phyloP scores from a whole-genome alignment of 2,888 invertebrate species.

The Torymus tubicola region DNA sequence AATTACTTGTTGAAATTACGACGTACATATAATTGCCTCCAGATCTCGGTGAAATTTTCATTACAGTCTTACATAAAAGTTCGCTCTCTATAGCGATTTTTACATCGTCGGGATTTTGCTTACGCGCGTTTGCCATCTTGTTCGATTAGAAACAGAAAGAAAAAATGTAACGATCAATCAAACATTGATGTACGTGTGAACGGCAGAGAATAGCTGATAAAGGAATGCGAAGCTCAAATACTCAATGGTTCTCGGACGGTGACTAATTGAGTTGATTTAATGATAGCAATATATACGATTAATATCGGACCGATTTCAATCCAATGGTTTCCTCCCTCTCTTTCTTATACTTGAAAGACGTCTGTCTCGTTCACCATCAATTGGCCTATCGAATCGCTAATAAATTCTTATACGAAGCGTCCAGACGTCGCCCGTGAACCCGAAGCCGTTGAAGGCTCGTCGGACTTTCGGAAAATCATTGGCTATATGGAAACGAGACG shows the following conservation, averaged over 20 bases:
- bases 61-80: too few species aligned
- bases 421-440: constrained; percentile 21
- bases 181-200: constrained; percentile 49
- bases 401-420: constrained; percentile 58
- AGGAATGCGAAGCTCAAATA: constrained; percentile 51
- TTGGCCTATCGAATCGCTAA: constrained; percentile 64
- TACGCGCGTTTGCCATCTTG: not conserved
- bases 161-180: constrained; percentile 49
- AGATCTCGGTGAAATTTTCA: too few species aligned
- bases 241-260: constrained; percentile 36
- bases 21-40: too few species aligned
- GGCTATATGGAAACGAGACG: too few species aligned
- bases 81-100: too few species aligned
- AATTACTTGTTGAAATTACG: too few species aligned
- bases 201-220: constrained; percentile 40
- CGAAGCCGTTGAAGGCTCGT: too few species aligned
- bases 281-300: constrained; percentile 55
- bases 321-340: constrained; percentile 7
- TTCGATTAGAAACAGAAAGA: constrained; percentile 39
- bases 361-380: constrained; percentile 48
- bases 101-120: not conserved
- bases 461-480: too few species aligned
- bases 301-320: constrained; percentile 47
- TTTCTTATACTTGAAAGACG: not conserved
- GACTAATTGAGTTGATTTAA: constrained; percentile 59